These are phyloP conservation scores for Aphidoletes aphidimyza DNA, from an alignment of 2,888 invertebrate genomes.

Conservation along the genomic window DNA sequence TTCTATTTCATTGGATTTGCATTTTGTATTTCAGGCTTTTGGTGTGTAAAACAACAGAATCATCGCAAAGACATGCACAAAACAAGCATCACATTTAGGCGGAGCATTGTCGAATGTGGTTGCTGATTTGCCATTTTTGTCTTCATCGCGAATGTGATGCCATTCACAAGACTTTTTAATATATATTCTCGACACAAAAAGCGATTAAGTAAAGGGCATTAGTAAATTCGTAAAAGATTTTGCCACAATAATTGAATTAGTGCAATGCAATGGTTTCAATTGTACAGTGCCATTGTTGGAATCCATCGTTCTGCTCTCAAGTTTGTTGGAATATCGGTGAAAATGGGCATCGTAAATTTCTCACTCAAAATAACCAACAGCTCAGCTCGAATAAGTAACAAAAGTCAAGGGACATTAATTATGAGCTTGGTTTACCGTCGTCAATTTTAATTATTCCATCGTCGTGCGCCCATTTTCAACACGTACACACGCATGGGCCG, in stretches of 20 bases:
- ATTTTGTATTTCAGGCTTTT: conserved; percentile 44
- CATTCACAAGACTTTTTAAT: background rate
- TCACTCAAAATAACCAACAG: background rate
- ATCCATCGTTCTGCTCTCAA: no score
- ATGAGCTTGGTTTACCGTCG: background rate
- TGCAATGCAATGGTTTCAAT: background rate
- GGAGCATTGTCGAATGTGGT: background rate
- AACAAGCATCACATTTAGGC: conserved; percentile 29
- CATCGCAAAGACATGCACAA: background rate
- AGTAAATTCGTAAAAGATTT: background rate
- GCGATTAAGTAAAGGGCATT: background rate
- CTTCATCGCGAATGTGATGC: background rate
- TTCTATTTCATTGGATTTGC: conserved; percentile 49
- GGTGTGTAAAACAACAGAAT: background rate
- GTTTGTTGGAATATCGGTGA: no score
- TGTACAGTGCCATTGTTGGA: no score
- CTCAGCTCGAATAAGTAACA: background rate
- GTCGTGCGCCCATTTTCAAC: conserved; percentile 38
- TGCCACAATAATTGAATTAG: background rate
- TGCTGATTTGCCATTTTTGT: background rate
- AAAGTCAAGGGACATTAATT: conserved; percentile 29
- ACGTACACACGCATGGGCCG: background rate
- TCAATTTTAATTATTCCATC: conserved; percentile 31
- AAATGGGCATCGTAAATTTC: no score
- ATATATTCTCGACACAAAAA: background rate